Percentiles rank a stretch among this genome's conserved stretches.
These are phyloP conservation scores for Anguilla japonica DNA, from an alignment of 2,113 vertebrate genomes.

Conservation along the genomic window DNA sequence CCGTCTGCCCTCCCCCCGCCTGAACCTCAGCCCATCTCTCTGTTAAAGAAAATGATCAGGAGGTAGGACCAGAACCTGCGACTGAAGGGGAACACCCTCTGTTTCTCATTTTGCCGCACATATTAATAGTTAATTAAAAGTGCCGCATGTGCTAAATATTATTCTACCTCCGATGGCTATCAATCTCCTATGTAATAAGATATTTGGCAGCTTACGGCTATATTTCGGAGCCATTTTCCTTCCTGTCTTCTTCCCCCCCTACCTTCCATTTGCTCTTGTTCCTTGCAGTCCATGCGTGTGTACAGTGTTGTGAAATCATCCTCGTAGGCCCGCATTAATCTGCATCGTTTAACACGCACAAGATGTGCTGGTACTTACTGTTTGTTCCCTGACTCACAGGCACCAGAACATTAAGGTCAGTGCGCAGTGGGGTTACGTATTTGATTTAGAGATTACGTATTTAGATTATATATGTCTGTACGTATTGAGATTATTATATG, in stretches of 20 bases:
- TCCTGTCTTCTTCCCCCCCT: not conserved
- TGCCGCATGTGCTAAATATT: conserved; percentile 94
- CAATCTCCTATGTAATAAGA: conserved; percentile 82
- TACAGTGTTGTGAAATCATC: not conserved
- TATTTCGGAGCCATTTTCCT: conserved; percentile 66
- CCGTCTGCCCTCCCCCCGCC: not conserved
- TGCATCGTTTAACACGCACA: not conserved
- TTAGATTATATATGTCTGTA: no score
- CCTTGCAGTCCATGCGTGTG: conserved; percentile 34
- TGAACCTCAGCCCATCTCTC: not conserved
- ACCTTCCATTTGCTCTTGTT: conserved; percentile 29
- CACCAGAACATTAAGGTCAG: not conserved
- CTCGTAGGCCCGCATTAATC: not conserved
- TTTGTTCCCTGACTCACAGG: not conserved
- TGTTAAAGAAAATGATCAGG: not conserved
- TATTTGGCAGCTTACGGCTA: conserved; percentile 67
- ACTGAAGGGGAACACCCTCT: conserved; percentile 48
- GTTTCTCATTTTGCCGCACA: conserved; percentile 63
- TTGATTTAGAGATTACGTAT: no score
- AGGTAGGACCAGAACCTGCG: conserved; percentile 46
- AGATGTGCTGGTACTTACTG: not conserved
- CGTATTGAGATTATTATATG: not conserved
- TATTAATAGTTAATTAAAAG: conserved; percentile 87
- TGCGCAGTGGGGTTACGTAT: not conserved
- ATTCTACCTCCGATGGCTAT: conserved; percentile 90